Evolutionary conservation across 2,888 invertebrate genomes (phyloP).

Genomic region (Protophormia terraenovae): DNA sequence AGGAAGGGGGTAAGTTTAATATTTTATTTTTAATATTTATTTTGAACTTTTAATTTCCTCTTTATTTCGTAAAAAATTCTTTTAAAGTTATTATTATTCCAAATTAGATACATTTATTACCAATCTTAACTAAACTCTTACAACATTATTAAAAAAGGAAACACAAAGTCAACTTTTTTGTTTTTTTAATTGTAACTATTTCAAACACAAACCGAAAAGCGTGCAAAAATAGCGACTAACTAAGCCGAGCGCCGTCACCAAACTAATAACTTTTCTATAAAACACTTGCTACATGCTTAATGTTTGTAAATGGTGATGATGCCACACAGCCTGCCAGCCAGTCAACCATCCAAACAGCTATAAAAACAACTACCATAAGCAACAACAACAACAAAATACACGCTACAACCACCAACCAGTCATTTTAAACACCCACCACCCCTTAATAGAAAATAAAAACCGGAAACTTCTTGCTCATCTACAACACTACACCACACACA

Average conservation of each 20-base stretch:
- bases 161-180: background rate
- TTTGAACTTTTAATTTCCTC: conserved; percentile 60
- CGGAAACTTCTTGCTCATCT: conserved; percentile 65
- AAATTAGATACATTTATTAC: no score
- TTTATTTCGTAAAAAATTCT: background rate
- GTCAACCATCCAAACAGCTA: no score
- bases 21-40: background rate
- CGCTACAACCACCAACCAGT: conserved; percentile 45
- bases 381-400: conserved; percentile 31
- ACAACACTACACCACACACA: conserved; percentile 6
- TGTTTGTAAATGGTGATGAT: conserved; percentile 46
- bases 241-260: conserved; percentile 67
- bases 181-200: no score
- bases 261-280: conserved; percentile 66
- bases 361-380: no score
- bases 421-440: conserved; percentile 61
- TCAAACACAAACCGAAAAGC: conserved; percentile 65
- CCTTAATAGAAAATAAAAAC: conserved; percentile 53
- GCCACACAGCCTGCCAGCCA: no score
- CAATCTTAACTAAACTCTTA: no score
- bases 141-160: background rate
- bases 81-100: no score
- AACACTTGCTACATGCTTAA: conserved; percentile 56
- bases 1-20: conserved; percentile 1
- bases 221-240: conserved; percentile 68